A percentile compares a stretch with the other conserved stretches of the same genome.
phyloP scores from a whole-genome alignment of 2,888 invertebrate genomes.

The Agriopis aurantiaria region DNA sequence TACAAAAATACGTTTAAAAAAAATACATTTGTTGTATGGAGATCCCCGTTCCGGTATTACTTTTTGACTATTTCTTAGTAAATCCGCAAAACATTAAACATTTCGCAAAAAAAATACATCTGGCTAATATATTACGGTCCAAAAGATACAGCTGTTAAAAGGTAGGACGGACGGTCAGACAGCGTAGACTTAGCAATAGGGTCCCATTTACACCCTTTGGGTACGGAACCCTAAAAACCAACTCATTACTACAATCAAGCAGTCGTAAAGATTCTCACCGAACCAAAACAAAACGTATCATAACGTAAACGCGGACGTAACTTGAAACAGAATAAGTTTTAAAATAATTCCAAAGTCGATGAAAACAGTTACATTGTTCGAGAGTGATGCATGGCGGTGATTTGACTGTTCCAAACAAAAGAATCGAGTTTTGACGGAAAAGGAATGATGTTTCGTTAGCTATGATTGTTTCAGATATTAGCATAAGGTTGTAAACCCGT shows the following conservation, averaged over 20 bases:
- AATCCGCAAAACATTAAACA: no score
- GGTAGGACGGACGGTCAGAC: no score
- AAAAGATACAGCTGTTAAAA: no score
- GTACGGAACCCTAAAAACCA: background rate
- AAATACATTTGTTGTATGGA: no score
- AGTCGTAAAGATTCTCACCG: constrained; percentile 4
- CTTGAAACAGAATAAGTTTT: constrained; percentile 55
- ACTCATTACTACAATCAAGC: background rate
- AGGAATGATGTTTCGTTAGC: constrained; percentile 77
- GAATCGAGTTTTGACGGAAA: constrained; percentile 80
- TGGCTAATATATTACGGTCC: no score
- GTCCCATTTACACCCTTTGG: no score
- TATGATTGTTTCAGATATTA: constrained; percentile 78
- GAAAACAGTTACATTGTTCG: constrained; percentile 81
- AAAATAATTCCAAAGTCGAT: constrained; percentile 65
- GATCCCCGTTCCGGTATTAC: no score
- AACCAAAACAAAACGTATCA: constrained; percentile 28
- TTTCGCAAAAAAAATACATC: no score
- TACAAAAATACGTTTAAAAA: no score
- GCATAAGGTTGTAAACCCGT: constrained; percentile 64
- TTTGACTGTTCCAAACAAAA: constrained; percentile 83
- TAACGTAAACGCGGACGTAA: constrained; percentile 64
- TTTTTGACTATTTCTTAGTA: no score
- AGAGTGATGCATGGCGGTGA: constrained; percentile 82
- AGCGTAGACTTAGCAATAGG: no score